A percentile compares a stretch with the other conserved stretches of the same genome.
Evolutionary conservation across 2,113 vertebrate species (phyloP).

Genomic region (Sterna hirundo): DNA sequence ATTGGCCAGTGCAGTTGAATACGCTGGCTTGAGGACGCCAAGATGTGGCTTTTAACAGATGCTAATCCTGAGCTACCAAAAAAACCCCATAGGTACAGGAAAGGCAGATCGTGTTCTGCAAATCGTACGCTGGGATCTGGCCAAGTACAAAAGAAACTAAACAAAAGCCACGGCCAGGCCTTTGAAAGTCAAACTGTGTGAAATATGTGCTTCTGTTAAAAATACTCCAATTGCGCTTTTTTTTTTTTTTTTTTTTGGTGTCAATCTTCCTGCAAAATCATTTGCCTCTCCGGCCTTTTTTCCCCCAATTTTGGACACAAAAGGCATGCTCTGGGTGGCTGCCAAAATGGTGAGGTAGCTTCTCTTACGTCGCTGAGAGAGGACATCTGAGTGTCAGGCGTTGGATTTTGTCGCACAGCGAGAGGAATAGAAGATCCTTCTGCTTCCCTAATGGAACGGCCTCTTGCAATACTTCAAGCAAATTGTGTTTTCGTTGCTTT

Average conservation of each 20-base stretch:
- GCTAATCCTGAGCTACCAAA: not conserved
- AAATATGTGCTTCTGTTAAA: conserved; percentile 46
- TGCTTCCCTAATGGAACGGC: not conserved
- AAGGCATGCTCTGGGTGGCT: not conserved
- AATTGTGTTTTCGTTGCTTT: not conserved
- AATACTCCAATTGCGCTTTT: not conserved
- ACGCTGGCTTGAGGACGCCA: not conserved
- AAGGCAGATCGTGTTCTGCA: conserved; percentile 34
- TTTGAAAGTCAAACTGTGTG: conserved; percentile 46
- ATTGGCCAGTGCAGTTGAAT: not conserved
- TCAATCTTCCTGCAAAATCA: not conserved
- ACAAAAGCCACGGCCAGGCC: conserved; percentile 8
- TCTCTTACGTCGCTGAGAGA: not conserved
- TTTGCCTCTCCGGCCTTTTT: not conserved
- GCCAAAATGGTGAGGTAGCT: conserved; percentile 9
- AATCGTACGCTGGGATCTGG: not conserved
- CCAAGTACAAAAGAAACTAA: conserved; percentile 44
- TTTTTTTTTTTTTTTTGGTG: not conserved
- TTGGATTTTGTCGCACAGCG: not conserved
- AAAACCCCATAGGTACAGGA: not conserved
- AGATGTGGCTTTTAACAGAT: not conserved
- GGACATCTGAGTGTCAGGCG: not conserved
- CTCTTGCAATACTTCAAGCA: not conserved
- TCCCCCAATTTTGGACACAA: not conserved
- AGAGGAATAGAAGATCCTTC: not conserved